Evolutionary conservation across 1,140 invertebrate genomes (phyloP).

Genomic region (Arctopsyche grandis): DNA sequence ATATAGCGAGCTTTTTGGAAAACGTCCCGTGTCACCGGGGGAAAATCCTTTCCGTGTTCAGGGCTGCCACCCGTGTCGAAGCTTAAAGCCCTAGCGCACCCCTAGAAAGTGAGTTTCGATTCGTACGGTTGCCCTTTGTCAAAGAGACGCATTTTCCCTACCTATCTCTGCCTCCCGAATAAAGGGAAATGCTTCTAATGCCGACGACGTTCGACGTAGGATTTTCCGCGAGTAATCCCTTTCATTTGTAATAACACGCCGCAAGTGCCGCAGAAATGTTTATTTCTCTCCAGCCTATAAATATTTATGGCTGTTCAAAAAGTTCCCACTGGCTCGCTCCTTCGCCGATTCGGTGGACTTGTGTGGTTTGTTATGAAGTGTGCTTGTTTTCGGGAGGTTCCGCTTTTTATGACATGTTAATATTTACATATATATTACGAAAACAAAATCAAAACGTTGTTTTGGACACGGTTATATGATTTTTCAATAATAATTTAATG

Average conservation of each 20-base stretch:
- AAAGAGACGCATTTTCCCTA: slow-evolving; percentile 3
- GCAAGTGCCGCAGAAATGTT: background rate
- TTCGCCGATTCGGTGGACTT: too few relatives aligned
- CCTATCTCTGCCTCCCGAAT: background rate
- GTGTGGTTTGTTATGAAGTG: too few relatives aligned
- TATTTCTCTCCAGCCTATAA: background rate
- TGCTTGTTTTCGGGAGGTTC: too few relatives aligned
- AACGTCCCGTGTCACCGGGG: slow-evolving; percentile 15
- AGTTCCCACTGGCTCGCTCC: background rate
- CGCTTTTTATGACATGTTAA: too few relatives aligned
- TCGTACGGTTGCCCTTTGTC: background rate
- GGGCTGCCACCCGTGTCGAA: slow-evolving; percentile 14
- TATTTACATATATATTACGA: too few relatives aligned
- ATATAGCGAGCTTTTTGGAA: slow-evolving; percentile 1
- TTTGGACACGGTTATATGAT: too few relatives aligned
- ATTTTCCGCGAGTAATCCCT: slow-evolving; percentile 15
- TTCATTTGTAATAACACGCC: slow-evolving; percentile 23
- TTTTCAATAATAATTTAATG: too few relatives aligned
- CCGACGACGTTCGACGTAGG: background rate
- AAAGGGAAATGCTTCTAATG: slow-evolving; percentile 18
- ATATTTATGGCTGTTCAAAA: background rate
- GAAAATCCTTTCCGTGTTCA: slow-evolving; percentile 16
- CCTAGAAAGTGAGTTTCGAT: slow-evolving; percentile 3
- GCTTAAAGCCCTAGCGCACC: background rate
- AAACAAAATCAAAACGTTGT: too few relatives aligned